Evolutionary conservation across 92 coral and sea anemone species (phyloP).

Genomic region (Pocillopora meandrina): DNA sequence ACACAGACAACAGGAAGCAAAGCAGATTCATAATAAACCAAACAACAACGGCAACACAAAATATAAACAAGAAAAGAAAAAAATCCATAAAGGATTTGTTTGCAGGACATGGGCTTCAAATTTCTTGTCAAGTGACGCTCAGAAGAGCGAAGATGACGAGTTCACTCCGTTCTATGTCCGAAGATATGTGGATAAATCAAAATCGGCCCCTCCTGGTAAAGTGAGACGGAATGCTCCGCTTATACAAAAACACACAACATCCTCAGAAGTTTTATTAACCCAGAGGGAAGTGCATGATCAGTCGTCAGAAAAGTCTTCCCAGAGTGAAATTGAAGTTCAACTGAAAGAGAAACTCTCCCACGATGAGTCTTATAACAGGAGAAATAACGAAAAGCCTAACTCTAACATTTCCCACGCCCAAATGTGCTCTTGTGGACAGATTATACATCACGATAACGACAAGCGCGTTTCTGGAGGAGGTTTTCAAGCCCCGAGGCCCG

Average conservation of each 20-base stretch:
- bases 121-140: constrained; percentile 46
- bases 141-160: constrained; percentile 18
- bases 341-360: not conserved
- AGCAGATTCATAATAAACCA: constrained; percentile 13
- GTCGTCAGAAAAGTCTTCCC: not conserved
- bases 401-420: not conserved
- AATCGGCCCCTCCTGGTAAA: not conserved
- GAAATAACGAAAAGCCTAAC: not conserved
- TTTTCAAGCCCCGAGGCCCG: not conserved
- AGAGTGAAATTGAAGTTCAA: not conserved
- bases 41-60: constrained; percentile 1
- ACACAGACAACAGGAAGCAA: not conserved
- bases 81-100: constrained; percentile 73
- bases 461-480: not conserved
- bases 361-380: not conserved
- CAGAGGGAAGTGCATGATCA: not conserved
- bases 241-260: not conserved
- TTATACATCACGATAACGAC: not conserved
- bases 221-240: not conserved
- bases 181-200: constrained; percentile 48
- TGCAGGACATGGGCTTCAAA: constrained; percentile 78
- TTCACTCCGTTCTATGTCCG: constrained; percentile 52
- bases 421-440: constrained; percentile 10
- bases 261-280: not conserved
- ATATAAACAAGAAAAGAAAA: constrained; percentile 1